Percentiles rank a stretch among this genome's conserved stretches.
Conservation (phyloP, 1,140 invertebrate genomes). For the Cyclargus thomasi region DNA sequence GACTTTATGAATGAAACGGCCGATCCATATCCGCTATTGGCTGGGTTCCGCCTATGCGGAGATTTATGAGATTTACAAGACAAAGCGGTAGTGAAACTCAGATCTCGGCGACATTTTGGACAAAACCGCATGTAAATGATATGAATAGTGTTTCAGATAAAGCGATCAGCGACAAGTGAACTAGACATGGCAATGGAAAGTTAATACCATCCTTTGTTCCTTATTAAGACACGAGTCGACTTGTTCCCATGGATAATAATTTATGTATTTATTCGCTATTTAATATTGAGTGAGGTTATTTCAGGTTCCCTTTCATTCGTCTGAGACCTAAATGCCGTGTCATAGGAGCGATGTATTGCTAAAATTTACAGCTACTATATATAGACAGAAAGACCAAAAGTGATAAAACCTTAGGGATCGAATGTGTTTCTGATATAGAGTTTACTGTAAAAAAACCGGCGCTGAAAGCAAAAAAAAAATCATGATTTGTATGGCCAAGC, state of each 20-base stretch:
- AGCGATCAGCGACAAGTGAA: neutral
- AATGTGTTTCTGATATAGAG: no score
- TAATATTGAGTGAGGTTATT: slow-evolving; percentile 14
- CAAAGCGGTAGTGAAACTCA: slow-evolving; percentile 2
- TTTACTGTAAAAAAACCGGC: no score
- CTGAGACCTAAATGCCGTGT: slow-evolving; percentile 2
- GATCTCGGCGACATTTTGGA: slow-evolving; percentile 5
- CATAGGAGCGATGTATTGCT: neutral
- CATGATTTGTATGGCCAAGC: no score
- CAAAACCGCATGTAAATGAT: slow-evolving; percentile 14
- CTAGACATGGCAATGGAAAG: slow-evolving; percentile 11
- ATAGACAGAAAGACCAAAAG: no score
- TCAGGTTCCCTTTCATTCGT: slow-evolving; percentile 9
- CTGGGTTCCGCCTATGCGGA: neutral
- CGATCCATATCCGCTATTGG: no score
- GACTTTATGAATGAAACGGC: no score
- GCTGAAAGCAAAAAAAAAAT: no score
- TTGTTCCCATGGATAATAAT: slow-evolving; percentile 1
- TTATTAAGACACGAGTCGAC: slow-evolving; percentile 12
- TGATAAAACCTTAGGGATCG: no score
- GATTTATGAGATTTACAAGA: neutral
- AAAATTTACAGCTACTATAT: neutral
- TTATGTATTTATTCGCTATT: slow-evolving; percentile 15
- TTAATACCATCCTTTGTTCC: slow-evolving; percentile 14
- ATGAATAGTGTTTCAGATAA: slow-evolving; percentile 8